These are phyloP conservation scores for Herpetotheres cachinnans DNA, from an alignment of 2,113 vertebrate species.

Conservation along the genomic window DNA sequence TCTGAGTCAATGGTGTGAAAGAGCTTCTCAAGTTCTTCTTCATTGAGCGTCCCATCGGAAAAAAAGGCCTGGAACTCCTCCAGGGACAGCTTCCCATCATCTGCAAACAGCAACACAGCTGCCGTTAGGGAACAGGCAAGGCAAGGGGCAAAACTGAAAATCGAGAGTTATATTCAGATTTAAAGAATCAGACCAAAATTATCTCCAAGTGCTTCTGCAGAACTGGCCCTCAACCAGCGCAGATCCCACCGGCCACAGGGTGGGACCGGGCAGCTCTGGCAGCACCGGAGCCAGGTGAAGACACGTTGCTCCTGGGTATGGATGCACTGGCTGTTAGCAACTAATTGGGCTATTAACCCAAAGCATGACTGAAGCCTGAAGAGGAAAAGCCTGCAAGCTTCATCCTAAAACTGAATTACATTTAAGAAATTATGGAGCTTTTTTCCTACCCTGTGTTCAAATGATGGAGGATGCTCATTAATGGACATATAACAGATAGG, in stretches of 20 bases:
- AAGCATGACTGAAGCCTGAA: background rate
- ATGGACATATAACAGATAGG: background rate
- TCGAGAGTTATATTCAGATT: background rate
- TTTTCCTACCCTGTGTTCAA: background rate
- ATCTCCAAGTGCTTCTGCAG: background rate
- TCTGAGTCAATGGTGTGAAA: constrained; percentile 97
- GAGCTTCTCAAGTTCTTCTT: constrained; percentile 92
- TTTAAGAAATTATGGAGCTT: rapidly evolving
- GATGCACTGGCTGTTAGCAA: background rate
- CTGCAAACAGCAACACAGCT: constrained; percentile 69
- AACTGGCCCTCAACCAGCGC: background rate
- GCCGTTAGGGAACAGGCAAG: background rate
- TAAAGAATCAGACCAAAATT: background rate
- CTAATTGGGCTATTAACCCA: background rate
- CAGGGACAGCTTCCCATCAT: constrained; percentile 95
- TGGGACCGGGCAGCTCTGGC: background rate
- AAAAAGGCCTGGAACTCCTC: constrained; percentile 99
- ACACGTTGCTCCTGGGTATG: background rate
- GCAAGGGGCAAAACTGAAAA: background rate
- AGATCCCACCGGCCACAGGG: background rate
- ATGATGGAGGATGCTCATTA: background rate
- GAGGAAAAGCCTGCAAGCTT: background rate
- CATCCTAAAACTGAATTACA: background rate
- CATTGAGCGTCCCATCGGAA: constrained; percentile 90
- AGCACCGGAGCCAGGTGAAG: background rate